Base-by-base conservation (phyloP, 2,797 vertebrate genomes). In the Cossypha polioptera region DNA sequence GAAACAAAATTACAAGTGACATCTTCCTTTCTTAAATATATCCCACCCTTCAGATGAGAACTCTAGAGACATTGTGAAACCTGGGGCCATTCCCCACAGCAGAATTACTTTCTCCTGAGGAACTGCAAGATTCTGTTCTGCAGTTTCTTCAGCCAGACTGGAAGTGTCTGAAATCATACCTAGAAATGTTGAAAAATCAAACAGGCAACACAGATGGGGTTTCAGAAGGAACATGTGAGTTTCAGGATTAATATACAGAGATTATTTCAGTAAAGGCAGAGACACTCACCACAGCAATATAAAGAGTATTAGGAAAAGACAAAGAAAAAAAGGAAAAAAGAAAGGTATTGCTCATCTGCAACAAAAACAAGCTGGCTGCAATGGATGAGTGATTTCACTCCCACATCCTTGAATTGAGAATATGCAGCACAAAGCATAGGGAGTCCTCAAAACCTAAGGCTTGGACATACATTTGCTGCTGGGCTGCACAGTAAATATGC, bases 361-460 rank as follows among this genome's bases (percentile, higher is more conserved):
- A 59, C 26, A 78, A 73, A 77, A 87, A 71, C 63, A 85, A 82
- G n/a, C 62, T 51, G 53, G 33, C 33, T 89, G 72, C 55, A 58
- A 18, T 15, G 63, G 55, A 85, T 92, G 84, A 94, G 78, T 94
- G 94, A 94, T 42, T 28, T 25, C 69, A 85, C 59, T 85, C 86
- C 92, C 86, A 94, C 67, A 51, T 24, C 53, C 54, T 26, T 38
- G n/a, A 80, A 74, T 0, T 54, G 59, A 78, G 57, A 58, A 75
- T 13, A 62, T 7, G 61, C 83, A 93, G 66, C 88, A 95, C 48
- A 75, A 68, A 94, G 75, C 66, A 40, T 0, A 59, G 45, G 1
- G 7, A 85, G 35, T 40, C 57, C 77, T 71, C 77, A 74, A 29
- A 74, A 92, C 50, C 86, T 77, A 93, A 95, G 94, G 86, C 93